Conservation (phyloP, 2,797 vertebrate genomes). For the Schizothorax lantsangensis region DNA sequence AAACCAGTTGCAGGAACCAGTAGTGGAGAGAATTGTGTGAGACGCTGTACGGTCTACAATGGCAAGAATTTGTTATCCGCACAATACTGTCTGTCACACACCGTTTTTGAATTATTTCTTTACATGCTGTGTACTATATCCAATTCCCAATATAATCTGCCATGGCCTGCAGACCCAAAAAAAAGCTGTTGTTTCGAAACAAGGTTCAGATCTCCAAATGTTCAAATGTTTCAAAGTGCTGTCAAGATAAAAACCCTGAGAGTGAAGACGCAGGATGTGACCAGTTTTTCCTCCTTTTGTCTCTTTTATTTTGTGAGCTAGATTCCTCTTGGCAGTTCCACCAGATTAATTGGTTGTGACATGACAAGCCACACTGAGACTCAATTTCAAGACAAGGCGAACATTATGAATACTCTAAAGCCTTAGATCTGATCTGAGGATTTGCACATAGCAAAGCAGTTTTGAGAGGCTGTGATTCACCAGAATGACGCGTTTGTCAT, state of each 20-base stretch:
- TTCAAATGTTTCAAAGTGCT: slow-evolving; percentile 17
- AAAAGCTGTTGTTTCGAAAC: slow-evolving; percentile 4
- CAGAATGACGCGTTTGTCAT: slow-evolving; percentile 12
- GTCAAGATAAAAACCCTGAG: slow-evolving; percentile 24
- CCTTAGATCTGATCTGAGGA: slow-evolving; percentile 25
- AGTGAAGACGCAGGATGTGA: slow-evolving; percentile 24
- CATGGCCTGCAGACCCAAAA: slow-evolving; percentile 2
- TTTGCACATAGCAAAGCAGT: slow-evolving; percentile 18
- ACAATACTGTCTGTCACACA: slow-evolving; percentile 32
- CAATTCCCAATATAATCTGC: slow-evolving; percentile 8
- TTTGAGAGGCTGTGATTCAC: slow-evolving; percentile 1
- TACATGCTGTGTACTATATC: slow-evolving; percentile 17
- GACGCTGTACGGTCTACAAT: not conserved
- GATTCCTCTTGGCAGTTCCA: slow-evolving; percentile 34
- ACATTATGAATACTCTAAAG: slow-evolving; percentile 46
- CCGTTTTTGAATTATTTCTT: slow-evolving; percentile 18
- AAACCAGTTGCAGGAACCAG: not conserved
- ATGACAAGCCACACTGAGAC: slow-evolving; percentile 47
- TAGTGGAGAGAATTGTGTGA: not conserved
- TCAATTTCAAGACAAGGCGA: slow-evolving; percentile 34
- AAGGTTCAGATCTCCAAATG: slow-evolving; percentile 24
- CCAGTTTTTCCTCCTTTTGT: slow-evolving; percentile 18
- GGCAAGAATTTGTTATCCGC: not conserved
- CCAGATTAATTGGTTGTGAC: slow-evolving; percentile 46
- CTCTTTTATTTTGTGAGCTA: slow-evolving; percentile 19